Evolutionary conservation across 2,797 vertebrate species (phyloP).

Genomic region (Coluber constrictor): DNA sequence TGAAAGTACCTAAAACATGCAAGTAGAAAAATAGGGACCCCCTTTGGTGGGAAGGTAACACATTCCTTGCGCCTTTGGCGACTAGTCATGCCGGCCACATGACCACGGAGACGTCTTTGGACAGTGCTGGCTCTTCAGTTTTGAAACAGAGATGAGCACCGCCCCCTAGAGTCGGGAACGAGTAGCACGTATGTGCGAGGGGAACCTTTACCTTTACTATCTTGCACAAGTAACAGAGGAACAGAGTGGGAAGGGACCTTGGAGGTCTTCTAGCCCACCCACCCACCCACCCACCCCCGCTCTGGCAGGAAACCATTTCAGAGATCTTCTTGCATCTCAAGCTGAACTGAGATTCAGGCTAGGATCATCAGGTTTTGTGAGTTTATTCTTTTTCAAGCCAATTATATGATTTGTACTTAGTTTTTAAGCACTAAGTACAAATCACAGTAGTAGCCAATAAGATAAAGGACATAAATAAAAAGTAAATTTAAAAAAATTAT

Average conservation of each 20-base stretch:
- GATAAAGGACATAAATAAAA: not conserved
- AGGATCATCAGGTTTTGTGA: not conserved
- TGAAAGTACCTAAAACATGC: too few relatives aligned
- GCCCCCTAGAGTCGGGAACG: too few relatives aligned
- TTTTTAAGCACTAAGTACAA: not conserved
- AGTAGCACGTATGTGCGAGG: too few relatives aligned
- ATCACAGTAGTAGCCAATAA: not conserved
- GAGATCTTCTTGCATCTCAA: not conserved
- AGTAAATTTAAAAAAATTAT: not conserved
- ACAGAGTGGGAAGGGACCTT: not conserved
- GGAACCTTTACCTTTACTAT: too few relatives aligned
- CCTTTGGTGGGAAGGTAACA: too few relatives aligned
- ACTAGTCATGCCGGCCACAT: too few relatives aligned
- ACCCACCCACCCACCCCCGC: too few relatives aligned
- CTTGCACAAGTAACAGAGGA: not conserved
- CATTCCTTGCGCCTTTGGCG: too few relatives aligned
- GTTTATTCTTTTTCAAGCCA: not conserved
- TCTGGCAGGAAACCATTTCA: not conserved
- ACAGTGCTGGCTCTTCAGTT: too few relatives aligned
- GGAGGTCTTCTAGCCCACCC: not conserved
- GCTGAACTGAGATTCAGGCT: not conserved
- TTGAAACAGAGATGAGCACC: too few relatives aligned
- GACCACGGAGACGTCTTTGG: too few relatives aligned
- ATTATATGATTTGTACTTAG: not conserved
- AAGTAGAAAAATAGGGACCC: too few relatives aligned